These are phyloP conservation scores for Miniopterus natalensis DNA, from an alignment of 2,113 vertebrate species.

Conservation along the genomic window DNA sequence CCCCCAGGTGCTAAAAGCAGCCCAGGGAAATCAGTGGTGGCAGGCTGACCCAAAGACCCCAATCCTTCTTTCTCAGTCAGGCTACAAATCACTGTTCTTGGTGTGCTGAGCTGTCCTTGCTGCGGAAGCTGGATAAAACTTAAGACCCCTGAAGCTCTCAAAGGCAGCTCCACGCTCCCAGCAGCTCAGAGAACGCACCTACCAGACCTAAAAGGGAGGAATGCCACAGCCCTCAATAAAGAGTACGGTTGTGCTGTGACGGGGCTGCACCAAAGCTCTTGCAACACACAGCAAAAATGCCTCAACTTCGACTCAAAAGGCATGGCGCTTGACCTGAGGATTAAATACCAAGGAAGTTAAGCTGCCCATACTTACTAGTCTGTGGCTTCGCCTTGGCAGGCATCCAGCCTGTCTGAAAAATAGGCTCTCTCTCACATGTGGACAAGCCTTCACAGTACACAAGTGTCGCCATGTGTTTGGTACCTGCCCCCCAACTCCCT, in stretches of 20 bases:
- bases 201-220: not conserved
- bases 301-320: not conserved
- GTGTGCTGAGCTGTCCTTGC: accelerated
- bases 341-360: not conserved
- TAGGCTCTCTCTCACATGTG: accelerated
- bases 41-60: not conserved
- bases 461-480: not conserved
- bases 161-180: not conserved
- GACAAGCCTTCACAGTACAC: not conserved
- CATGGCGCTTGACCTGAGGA: not conserved
- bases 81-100: not conserved
- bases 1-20: not conserved
- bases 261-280: too few species aligned
- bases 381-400: not conserved
- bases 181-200: not conserved
- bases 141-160: not conserved
- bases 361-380: not conserved
- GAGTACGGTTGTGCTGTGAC: accelerated
- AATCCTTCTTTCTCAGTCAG: not conserved
- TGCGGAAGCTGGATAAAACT: not conserved
- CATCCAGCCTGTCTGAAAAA: not conserved
- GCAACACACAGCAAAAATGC: not conserved
- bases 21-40: too few species aligned
- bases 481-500: not conserved
- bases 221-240: not conserved